Evolutionary conservation across 2,113 vertebrate species (phyloP), one percentile per base, ranked within the genome.

Genomic region (Mola mola): DNA sequence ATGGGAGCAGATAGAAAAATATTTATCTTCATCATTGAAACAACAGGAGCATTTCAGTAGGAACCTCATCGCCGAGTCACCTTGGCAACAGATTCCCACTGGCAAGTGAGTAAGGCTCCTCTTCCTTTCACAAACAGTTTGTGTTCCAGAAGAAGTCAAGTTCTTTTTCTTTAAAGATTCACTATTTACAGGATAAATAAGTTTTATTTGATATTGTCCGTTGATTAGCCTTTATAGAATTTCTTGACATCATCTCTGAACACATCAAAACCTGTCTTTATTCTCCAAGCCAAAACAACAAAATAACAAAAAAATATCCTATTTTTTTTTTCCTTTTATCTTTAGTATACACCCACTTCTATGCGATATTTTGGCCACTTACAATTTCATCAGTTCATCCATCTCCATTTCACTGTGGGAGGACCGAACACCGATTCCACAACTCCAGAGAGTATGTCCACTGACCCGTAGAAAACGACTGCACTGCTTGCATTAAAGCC

Each of bases 111-210:
- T 88, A 91, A 90, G 88, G 84, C 89, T 90, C 87, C 84, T 88
- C 85, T 78, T 89, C 83, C 79, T 70, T 83, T 77, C 82, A 85
- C 82, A 79, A 78, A 75, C 74, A 77, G 64, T 82, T 78, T 83
- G 79, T 76, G 76, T 86, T 76, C 82, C 76, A 88, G 84, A 90
- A 90, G 88, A 91, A 90, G 86, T 81, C 9, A 83, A 88, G 86
- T 76, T 87, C 76, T 87, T 79, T 47, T 56, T 49, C 34, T 72
- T 88, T 89, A 84, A 81, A 87, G 83, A 86, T 82, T 87, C 72
- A 81, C 72, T 92, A 93, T 92, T 84, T 92, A 92, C 92, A 92
- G 41, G 80, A 91, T 89, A 90, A 91, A 91, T 91, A 91, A 82
- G 86, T 88, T 90, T 88, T 72, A 78, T 83, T 76, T 31, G 51